Evolutionary conservation across 1,140 invertebrate species (phyloP), one percentile per base, ranked within the genome.

Genomic region (Antheraea mylitta): DNA sequence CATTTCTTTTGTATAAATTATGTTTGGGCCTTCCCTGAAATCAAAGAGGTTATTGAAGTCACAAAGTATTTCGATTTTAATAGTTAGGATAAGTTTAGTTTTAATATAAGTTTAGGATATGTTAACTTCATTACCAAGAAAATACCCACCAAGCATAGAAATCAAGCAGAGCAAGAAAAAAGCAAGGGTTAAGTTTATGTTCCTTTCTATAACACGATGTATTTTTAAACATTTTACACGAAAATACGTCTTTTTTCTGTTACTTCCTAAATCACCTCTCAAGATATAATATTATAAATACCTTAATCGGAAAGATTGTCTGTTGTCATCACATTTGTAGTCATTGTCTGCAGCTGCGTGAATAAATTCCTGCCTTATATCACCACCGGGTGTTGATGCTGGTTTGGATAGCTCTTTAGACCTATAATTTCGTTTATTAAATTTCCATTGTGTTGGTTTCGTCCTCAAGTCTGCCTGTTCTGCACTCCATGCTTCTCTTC

Each of bases 401-500:
- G 90, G 88, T 81, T 92, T 92, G 61, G 73, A 79, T 64, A 78
- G 77, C 64, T 91, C 92, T 82, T 87, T 92, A 42, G 88, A 89
- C 76, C 83, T 91, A n/a, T 90, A 92, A 72, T 95, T 95, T 79
- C 94, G 92, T 70, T 94, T 94, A 84, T 95, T 96, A 79, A 96
- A 96, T 80, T 96, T 95, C 95, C 95, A 96, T 70, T 95, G 94
- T 68, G 94, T 94, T 67, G 94, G 93, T 74, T 94, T 94, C 65
- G 95, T 94, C 83, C 93, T 92, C 78, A 93, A 90, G 87, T 94
- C 93, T 77, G 93, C 87, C 79, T 94, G 93, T 84, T 96, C 95
- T 37, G 95, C 95, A 78, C 96, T 96, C 96, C 96, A 97, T 16
- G 96, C 96, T 91, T 96, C 95, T 77, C 95, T 94, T 83, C 94